Conservation (phyloP, 2,113 vertebrate species). For the Siphamia tubifer region DNA sequence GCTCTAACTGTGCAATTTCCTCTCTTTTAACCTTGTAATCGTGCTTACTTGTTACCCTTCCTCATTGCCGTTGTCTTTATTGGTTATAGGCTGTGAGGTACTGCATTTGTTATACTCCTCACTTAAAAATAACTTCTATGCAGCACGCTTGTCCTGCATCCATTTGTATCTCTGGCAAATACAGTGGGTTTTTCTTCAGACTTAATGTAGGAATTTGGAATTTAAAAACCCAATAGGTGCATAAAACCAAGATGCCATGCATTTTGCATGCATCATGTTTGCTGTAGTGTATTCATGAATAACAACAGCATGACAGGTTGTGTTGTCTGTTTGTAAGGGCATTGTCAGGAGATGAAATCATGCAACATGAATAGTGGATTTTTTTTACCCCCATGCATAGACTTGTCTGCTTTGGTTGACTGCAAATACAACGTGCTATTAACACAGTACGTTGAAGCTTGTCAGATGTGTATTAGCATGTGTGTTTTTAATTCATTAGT, state of each 20-base stretch:
- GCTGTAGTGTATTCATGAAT: constrained; percentile 18
- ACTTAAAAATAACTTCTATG: neutral
- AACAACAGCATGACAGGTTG: constrained; percentile 10
- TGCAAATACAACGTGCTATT: constrained; percentile 21
- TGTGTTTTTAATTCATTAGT: neutral
- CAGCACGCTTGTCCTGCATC: neutral
- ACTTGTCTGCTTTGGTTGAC: constrained; percentile 34
- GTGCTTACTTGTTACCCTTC: neutral
- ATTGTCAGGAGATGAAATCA: constrained; percentile 23
- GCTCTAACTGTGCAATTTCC: constrained; percentile 2
- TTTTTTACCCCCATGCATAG: constrained; percentile 14
- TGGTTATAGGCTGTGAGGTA: constrained; percentile 8
- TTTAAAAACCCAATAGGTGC: neutral
- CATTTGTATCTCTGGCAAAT: neutral
- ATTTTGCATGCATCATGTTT: constrained; percentile 11
- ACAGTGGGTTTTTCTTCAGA: neutral
- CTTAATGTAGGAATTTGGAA: constrained; percentile 1
- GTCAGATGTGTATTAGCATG: neutral
- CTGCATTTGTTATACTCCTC: constrained; percentile 12
- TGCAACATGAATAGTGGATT: constrained; percentile 15
- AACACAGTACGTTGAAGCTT: neutral
- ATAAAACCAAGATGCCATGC: constrained; percentile 7
- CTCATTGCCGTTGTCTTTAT: neutral
- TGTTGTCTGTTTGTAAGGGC: neutral
- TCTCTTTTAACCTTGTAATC: neutral